Conservation (phyloP, 2,888 invertebrate species). For the Furcula furcula region DNA sequence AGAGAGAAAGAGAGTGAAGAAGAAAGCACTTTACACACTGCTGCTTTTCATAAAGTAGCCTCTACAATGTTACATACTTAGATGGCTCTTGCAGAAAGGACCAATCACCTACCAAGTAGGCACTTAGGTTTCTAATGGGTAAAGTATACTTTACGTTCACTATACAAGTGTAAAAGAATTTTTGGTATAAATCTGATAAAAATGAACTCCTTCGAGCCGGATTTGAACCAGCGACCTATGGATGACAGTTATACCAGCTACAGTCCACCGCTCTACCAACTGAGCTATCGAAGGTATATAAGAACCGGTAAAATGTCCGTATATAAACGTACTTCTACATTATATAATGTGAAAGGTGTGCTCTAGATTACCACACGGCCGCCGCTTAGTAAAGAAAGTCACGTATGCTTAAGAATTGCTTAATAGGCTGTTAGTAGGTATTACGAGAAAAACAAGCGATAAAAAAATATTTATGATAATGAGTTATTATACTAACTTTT, state of each 20-base stretch:
- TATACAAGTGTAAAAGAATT: no score
- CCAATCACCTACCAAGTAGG: no score
- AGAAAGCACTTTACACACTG: no score
- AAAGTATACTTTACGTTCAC: no score
- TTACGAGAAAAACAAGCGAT: no score
- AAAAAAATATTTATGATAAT: no score
- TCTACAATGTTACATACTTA: no score
- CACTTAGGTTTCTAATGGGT: no score
- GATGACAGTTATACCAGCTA: slow-evolving; percentile 64
- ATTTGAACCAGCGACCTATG: slow-evolving; percentile 84
- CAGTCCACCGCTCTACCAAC: slow-evolving; percentile 82
- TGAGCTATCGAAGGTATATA: slow-evolving; percentile 77
- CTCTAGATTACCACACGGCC: background rate
- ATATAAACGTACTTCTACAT: background rate
- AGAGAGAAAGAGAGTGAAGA: no score
- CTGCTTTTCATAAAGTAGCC: no score
- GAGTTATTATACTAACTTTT: no score
- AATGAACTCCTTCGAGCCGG: slow-evolving; percentile 79
- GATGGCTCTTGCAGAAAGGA: no score
- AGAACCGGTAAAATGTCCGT: background rate
- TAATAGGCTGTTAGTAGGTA: background rate
- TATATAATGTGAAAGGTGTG: slow-evolving; percentile 28
- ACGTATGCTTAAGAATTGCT: background rate
- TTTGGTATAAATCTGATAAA: slow-evolving; percentile 5
- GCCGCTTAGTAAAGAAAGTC: background rate